Evolutionary conservation across 2,888 invertebrate species (phyloP).

Genomic region (Drosophila prolongata): DNA sequence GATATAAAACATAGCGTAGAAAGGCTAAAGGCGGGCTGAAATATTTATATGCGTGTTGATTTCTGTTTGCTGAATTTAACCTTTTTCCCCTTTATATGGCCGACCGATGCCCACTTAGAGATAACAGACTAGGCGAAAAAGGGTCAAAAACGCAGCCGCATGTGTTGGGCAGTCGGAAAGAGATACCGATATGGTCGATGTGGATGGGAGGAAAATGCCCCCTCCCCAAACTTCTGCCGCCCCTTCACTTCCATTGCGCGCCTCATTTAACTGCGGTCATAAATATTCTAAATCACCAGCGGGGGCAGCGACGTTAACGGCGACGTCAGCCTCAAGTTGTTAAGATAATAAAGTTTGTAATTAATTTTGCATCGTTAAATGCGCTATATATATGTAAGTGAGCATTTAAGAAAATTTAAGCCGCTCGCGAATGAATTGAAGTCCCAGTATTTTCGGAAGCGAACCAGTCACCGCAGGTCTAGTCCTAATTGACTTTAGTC

Average conservation of each 20-base stretch:
- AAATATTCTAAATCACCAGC: constrained; percentile 78
- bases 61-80: constrained; percentile 80
- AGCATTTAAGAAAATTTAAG: constrained; percentile 7
- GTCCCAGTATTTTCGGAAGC: constrained; percentile 25
- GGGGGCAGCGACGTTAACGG: constrained; percentile 51
- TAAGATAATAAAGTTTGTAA: constrained; percentile 80
- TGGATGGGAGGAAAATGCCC: neutral
- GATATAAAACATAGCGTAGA: constrained; percentile 32
- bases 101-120: constrained; percentile 63
- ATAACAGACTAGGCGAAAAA: constrained; percentile 63
- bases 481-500: constrained; percentile 69
- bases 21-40: constrained; percentile 61
- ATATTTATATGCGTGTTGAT: constrained; percentile 83
- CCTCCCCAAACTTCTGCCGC: constrained; percentile 9
- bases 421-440: constrained; percentile 42
- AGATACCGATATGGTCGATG: neutral
- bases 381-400: constrained; percentile 19
- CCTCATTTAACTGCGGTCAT: constrained; percentile 77
- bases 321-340: constrained; percentile 65
- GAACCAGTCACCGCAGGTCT: neutral
- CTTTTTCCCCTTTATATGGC: constrained; percentile 50
- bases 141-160: constrained; percentile 63
- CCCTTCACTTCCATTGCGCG: constrained; percentile 53
- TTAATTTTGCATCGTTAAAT: constrained; percentile 79
- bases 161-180: constrained; percentile 22